phyloP scores from a whole-genome alignment of 2,797 vertebrate species.

The Pseudomugil gertrudae region DNA sequence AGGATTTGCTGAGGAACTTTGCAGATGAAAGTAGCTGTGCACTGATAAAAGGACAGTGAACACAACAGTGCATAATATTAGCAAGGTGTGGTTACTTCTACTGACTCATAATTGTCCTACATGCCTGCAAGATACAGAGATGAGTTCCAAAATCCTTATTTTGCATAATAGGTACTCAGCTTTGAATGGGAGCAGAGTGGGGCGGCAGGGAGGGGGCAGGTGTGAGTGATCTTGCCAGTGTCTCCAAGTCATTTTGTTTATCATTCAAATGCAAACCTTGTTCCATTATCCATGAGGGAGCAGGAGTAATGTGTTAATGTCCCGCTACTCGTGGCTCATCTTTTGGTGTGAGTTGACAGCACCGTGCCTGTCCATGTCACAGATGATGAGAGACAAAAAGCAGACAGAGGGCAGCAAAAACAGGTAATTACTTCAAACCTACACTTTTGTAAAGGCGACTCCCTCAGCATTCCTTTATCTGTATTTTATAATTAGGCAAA shows the following conservation, averaged over 20 bases:
- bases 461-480: conserved; percentile 67
- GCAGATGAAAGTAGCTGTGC: conserved; percentile 71
- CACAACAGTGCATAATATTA: conserved; percentile 72
- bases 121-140: conserved; percentile 82
- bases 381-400: conserved; percentile 70
- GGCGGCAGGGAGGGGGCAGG: conserved; percentile 50
- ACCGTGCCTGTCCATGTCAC: conserved; percentile 48
- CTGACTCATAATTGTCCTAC: conserved; percentile 81
- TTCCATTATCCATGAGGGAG: conserved; percentile 86
- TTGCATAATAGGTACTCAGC: conserved; percentile 80
- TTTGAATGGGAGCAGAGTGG: conserved; percentile 44
- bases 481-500: conserved; percentile 80
- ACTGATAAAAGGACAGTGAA: conserved; percentile 64
- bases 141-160: conserved; percentile 72
- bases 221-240: conserved; percentile 74
- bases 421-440: conserved; percentile 83
- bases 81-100: conserved; percentile 65
- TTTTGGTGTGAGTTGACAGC: conserved; percentile 73
- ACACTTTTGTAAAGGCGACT: conserved; percentile 54
- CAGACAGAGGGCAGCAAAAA: conserved; percentile 48
- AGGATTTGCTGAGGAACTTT: conserved; percentile 63
- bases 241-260: conserved; percentile 85
- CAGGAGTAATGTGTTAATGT: conserved; percentile 79
- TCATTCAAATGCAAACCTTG: conserved; percentile 85
- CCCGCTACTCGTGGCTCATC: conserved; percentile 57